Evolutionary conservation across 2,113 vertebrate genomes (phyloP).

Genomic region (Hemibagrus wyckioides): DNA sequence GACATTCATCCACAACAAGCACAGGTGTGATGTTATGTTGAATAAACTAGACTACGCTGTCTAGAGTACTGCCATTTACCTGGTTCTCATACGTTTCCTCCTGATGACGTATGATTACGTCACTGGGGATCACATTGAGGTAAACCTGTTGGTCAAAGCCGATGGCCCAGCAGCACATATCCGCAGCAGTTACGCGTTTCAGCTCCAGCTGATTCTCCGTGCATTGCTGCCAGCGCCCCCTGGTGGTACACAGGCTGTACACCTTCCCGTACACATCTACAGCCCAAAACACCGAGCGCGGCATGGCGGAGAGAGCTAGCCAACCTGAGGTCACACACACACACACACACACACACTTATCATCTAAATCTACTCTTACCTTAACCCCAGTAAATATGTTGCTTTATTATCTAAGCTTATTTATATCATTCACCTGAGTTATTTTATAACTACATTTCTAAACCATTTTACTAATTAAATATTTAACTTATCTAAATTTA

Average conservation of each 20-base stretch:
- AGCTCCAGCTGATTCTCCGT: conserved; percentile 86
- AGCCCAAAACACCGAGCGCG: conserved; percentile 85
- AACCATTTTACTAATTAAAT: not conserved
- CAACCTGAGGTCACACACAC: not conserved
- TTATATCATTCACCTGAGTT: not conserved
- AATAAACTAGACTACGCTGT: not conserved
- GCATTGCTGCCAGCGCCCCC: conserved; percentile 85
- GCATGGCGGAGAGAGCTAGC: conserved; percentile 69
- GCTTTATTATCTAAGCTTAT: not conserved
- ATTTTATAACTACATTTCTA: not conserved
- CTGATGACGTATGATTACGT: conserved; percentile 83
- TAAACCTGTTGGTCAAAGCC: conserved; percentile 92
- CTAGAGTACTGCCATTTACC: conserved; percentile 67
- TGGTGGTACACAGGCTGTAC: conserved; percentile 82
- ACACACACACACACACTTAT: not conserved
- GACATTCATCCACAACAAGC: conserved; percentile 8
- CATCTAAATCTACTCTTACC: no score
- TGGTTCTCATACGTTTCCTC: conserved; percentile 98
- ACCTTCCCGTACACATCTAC: conserved; percentile 92
- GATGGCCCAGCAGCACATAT: conserved; percentile 91
- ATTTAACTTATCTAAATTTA: not conserved
- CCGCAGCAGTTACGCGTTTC: conserved; percentile 83
- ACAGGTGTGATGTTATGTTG: not conserved
- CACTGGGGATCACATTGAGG: conserved; percentile 82
- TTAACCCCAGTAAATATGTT: not conserved